A percentile compares a stretch with the other conserved stretches of the same genome.
Evolutionary conservation across 2,113 vertebrate genomes (phyloP).

Genomic region (Siphamia tubifer): DNA sequence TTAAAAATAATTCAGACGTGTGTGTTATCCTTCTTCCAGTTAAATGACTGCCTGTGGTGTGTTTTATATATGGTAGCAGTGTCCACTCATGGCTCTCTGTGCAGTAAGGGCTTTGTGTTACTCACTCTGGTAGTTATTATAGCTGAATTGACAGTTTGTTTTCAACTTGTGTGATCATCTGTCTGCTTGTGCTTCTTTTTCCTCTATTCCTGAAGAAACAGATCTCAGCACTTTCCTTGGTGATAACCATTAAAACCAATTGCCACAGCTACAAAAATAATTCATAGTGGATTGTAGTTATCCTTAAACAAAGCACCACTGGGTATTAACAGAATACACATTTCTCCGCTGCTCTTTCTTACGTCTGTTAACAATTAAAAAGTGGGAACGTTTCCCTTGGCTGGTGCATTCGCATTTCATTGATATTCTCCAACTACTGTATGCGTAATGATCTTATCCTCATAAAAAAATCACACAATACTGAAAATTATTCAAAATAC

Average conservation of each 20-base stretch:
- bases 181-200: neutral
- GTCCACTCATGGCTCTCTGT: too few relatives aligned
- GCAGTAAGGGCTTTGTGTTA: too few relatives aligned
- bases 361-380: slow-evolving; percentile 21
- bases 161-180: neutral
- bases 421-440: neutral
- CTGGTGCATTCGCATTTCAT: too few relatives aligned
- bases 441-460: neutral
- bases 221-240: neutral
- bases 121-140: too few relatives aligned
- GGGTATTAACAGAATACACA: neutral
- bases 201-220: neutral
- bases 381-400: too few relatives aligned
- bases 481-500: neutral
- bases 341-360: slow-evolving; percentile 12
- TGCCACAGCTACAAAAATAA: neutral
- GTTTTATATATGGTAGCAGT: too few relatives aligned
- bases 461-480: slow-evolving; percentile 1
- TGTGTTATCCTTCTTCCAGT: too few relatives aligned
- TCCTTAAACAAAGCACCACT: neutral
- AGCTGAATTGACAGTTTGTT: too few relatives aligned
- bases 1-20: too few relatives aligned
- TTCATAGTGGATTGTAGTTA: neutral
- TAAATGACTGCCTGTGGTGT: too few relatives aligned
- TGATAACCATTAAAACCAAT: neutral